Evolutionary conservation across 1,140 invertebrate species (phyloP), one percentile per base, ranked within the genome.

Genomic region (Tetramorium parvispinum): DNA sequence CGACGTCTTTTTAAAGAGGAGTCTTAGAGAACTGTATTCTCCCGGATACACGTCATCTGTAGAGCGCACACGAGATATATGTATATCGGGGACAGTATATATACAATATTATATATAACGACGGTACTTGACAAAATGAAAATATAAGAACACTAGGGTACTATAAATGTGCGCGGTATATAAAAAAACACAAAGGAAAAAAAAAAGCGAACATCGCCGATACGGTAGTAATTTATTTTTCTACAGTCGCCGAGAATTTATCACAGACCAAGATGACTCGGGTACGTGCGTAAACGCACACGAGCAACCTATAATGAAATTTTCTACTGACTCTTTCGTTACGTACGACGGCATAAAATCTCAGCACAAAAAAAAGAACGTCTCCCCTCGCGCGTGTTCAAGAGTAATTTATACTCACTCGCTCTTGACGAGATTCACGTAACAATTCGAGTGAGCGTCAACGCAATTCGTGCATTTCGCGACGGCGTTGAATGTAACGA

Each of bases 171-270:
- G 71, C 32, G 57, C 27, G 32, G 32, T 32, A 32, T 46, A 37
- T 59, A 59, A 37, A 57, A 83, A 59, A 49, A 83, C 32, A 3
- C 32, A 59, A 68, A 53, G n/a, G 40, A n/a, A n/a, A 51, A 24
- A 21, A 21, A n/a, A n/a, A 43, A 24, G 13, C 59, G 27, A 78
- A 49, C 40, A 78, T 93, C 92, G 61, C 79, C 85, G 89, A 93
- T 91, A 87, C 53, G 53, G 40, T 88, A 87, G 76, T 85, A 75
- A 88, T 93, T 94, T 94, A 94, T 94, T 94, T 94, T 94, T 94
- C 90, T 94, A 94, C 91, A 91, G n/a, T 89, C 87, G 86, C 90
- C 92, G 93, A 93, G 92, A 65, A 16, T 94, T 87, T 91, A 93
- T 92, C 89, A 89, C 89, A 92, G 89, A 91, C 88, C 81, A 81